These are phyloP conservation scores for Teleopsis dalmanni DNA, from an alignment of 1,140 invertebrate genomes.

Conservation along the genomic window DNA sequence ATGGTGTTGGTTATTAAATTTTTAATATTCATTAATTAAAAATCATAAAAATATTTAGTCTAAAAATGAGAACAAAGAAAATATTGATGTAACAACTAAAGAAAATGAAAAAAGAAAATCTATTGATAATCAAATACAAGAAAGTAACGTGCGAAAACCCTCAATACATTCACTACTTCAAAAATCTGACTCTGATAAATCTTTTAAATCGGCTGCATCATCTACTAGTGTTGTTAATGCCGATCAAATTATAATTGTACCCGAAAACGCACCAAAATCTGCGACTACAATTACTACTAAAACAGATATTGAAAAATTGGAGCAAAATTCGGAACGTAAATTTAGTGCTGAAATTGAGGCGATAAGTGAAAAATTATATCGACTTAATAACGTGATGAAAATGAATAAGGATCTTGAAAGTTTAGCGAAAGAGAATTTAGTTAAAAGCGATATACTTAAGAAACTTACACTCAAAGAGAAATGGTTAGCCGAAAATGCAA, in stretches of 20 bases:
- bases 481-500: constrained; percentile 34
- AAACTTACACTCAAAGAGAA: constrained; percentile 42
- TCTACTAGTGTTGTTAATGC: background rate
- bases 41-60: constrained; percentile 2
- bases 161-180: no score
- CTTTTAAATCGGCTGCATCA: constrained; percentile 28
- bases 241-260: background rate
- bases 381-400: constrained; percentile 39
- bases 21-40: background rate
- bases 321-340: constrained; percentile 27
- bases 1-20: constrained; percentile 30
- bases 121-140: background rate
- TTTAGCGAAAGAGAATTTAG: constrained; percentile 39
- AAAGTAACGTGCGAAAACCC: constrained; percentile 17
- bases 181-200: constrained; percentile 23
- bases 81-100: constrained; percentile 2
- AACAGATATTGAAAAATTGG: constrained; percentile 35
- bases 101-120: background rate
- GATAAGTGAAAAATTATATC: constrained; percentile 40
- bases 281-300: constrained; percentile 2
- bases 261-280: background rate
- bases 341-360: constrained; percentile 40
- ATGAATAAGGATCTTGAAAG: constrained; percentile 41
- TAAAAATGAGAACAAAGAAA: constrained; percentile 28
- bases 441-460: constrained; percentile 41